Percentiles rank a stretch among this genome's conserved stretches.
These are phyloP conservation scores for Alaudala cheleensis DNA, from an alignment of 2,113 vertebrate species.

Conservation along the genomic window DNA sequence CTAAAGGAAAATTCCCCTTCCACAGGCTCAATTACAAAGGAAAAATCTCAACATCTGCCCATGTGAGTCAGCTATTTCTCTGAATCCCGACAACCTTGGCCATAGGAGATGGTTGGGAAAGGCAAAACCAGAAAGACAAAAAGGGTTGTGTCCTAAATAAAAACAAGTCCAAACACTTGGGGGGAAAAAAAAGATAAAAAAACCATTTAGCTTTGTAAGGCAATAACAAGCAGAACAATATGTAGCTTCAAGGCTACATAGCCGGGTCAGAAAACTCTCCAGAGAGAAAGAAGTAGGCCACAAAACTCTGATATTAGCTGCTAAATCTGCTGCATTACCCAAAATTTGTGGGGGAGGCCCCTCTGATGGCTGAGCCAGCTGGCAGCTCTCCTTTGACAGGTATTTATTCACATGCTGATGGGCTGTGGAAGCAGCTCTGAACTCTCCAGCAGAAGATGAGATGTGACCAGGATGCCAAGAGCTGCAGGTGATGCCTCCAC, in stretches of 20 bases:
- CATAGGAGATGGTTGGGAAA: neutral
- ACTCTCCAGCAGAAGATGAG: neutral
- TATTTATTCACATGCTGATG: neutral
- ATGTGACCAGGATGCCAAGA: neutral
- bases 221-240: neutral
- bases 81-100: neutral
- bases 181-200: neutral
- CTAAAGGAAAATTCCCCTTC: conserved; percentile 32
- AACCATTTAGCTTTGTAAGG: neutral
- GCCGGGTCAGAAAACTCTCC: conserved; percentile 18
- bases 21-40: neutral
- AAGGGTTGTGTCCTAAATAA: neutral
- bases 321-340: neutral
- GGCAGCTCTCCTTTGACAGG: neutral
- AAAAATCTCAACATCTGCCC: neutral
- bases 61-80: neutral
- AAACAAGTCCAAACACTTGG: neutral
- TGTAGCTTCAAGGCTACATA: neutral
- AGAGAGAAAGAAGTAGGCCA: conserved; percentile 22
- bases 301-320: neutral
- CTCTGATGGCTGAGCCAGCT: neutral
- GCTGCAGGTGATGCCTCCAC: neutral
- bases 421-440: neutral
- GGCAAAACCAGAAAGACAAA: neutral
- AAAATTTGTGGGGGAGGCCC: neutral